Conservation (phyloP, 2,113 vertebrate genomes). For the Sitta europaea region DNA sequence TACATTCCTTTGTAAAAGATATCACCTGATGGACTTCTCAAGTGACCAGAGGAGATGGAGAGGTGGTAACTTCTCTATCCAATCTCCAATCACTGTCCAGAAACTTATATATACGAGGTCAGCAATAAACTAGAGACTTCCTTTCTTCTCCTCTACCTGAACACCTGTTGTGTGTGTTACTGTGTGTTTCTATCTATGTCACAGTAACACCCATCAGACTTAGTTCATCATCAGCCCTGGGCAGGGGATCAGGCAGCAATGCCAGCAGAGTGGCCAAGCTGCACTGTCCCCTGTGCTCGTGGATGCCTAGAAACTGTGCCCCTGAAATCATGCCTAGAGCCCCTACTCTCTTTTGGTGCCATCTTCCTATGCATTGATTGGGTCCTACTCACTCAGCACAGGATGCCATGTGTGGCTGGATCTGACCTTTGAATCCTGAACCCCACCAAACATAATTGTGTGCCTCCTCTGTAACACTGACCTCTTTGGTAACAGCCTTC, state of each 20-base stretch:
- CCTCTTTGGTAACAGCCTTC: not conserved
- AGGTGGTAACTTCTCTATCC: no score
- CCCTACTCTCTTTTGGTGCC: not conserved
- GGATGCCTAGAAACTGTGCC: not conserved
- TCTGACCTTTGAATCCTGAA: not conserved
- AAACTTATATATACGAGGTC: no score
- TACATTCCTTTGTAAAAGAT: no score
- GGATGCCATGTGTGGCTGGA: not conserved
- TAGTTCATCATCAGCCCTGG: not conserved
- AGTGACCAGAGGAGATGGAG: no score
- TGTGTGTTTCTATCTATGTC: no score
- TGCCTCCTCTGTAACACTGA: not conserved
- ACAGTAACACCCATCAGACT: no score
- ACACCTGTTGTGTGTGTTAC: no score
- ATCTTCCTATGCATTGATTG: not conserved
- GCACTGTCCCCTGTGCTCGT: not conserved
- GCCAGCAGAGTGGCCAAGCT: accelerated
- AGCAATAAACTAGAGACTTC: no score
- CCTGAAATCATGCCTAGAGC: not conserved
- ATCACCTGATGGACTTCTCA: no score
- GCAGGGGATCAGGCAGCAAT: not conserved
- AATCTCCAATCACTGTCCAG: no score
- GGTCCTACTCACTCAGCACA: not conserved
- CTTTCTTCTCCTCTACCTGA: no score
- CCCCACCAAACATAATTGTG: accelerated